Percentiles rank a stretch among this genome's conserved stretches.
phyloP scores from a whole-genome alignment of 1,140 invertebrate genomes.

The Scylla paramamosain region DNA sequence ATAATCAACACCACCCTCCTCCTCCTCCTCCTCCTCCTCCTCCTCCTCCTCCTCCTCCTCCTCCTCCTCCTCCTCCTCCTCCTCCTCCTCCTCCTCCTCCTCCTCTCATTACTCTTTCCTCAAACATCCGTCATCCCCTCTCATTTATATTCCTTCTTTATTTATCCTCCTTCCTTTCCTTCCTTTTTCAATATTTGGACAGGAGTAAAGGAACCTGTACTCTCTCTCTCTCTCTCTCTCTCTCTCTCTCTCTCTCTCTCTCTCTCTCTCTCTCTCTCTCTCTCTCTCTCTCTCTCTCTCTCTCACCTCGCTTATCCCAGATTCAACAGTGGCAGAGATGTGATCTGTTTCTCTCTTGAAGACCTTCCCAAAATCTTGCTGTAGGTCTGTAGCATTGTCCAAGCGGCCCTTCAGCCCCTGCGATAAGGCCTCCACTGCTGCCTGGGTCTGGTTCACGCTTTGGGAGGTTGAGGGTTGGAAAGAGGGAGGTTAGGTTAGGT shows the following conservation, averaged over 20 bases:
- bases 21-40: no score
- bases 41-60: not conserved
- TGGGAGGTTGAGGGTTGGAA: not conserved
- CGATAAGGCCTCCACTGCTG: slow-evolving; percentile 60
- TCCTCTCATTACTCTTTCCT: not conserved
- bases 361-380: slow-evolving; percentile 74
- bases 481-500: no score
- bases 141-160: not conserved
- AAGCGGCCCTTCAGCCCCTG: slow-evolving; percentile 53
- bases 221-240: not conserved
- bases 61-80: not conserved
- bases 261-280: not conserved
- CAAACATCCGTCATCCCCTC: not conserved
- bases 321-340: slow-evolving; percentile 62
- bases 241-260: not conserved
- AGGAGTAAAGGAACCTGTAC: not conserved
- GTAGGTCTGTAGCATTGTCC: slow-evolving; percentile 45
- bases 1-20: no score
- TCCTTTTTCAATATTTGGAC: not conserved
- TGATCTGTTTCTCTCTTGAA: slow-evolving; percentile 74
- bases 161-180: not conserved
- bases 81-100: not conserved
- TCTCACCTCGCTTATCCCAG: slow-evolving; percentile 74
- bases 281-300: not conserved
- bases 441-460: slow-evolving; percentile 75